Percentiles rank a stretch among this genome's conserved stretches.
Evolutionary conservation across 2,113 vertebrate species (phyloP).

Genomic region (Embiotoca jacksoni): DNA sequence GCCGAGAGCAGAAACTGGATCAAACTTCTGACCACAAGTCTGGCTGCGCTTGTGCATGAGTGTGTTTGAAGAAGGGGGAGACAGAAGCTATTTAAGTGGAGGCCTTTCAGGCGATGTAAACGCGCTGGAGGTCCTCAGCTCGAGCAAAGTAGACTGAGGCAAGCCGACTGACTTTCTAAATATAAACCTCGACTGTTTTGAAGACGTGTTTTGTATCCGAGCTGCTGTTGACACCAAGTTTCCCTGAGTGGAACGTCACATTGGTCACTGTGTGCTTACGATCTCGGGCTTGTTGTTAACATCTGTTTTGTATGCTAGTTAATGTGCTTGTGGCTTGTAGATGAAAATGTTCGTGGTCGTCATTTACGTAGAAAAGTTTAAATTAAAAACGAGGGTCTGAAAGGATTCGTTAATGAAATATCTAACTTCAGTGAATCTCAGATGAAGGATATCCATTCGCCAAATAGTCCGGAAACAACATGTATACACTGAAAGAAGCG

Average conservation of each 20-base stretch:
- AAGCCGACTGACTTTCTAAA: slow-evolving; percentile 4
- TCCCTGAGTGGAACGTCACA: slow-evolving; percentile 21
- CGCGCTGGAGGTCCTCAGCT: slow-evolving; percentile 16
- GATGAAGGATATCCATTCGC: too few species aligned
- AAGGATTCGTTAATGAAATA: too few species aligned
- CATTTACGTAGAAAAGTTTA: background rate
- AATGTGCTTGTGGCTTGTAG: slow-evolving; percentile 26
- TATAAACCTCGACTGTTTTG: slow-evolving; percentile 6
- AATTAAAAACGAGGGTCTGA: too few species aligned
- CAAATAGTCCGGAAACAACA: too few species aligned
- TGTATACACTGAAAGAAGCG: too few species aligned
- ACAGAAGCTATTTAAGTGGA: slow-evolving; percentile 18
- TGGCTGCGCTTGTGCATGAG: slow-evolving; percentile 39
- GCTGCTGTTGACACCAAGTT: slow-evolving; percentile 36
- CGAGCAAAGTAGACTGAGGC: too few species aligned
- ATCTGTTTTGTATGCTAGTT: slow-evolving; percentile 55
- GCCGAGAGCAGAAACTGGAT: slow-evolving; percentile 57
- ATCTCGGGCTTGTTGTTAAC: slow-evolving; percentile 52
- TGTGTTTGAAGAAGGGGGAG: slow-evolving; percentile 12
- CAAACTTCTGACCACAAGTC: slow-evolving; percentile 57
- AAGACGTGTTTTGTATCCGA: slow-evolving; percentile 21
- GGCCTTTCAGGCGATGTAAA: background rate
- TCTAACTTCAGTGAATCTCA: too few species aligned
- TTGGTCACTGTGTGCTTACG: slow-evolving; percentile 39
- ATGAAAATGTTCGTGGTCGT: slow-evolving; percentile 9